These are phyloP conservation scores for Conomelus anceps DNA, from an alignment of 2,888 invertebrate genomes.

Conservation along the genomic window DNA sequence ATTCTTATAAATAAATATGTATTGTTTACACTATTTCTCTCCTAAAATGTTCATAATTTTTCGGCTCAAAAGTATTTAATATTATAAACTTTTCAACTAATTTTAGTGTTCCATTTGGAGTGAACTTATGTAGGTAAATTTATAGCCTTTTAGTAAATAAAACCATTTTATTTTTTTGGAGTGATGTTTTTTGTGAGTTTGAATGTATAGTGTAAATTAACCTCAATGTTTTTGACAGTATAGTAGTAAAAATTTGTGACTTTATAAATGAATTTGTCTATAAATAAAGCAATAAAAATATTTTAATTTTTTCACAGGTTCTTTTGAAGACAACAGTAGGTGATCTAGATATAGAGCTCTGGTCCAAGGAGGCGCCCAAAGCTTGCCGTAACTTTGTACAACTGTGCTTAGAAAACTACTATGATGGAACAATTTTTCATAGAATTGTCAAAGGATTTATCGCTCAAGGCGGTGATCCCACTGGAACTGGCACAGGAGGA, in stretches of 20 bases:
- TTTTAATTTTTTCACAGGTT: conserved; percentile 55
- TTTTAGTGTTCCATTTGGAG: background rate
- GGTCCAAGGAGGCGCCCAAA: conserved; percentile 94
- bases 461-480: conserved; percentile 94
- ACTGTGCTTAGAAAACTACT: conserved; percentile 92
- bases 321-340: conserved; percentile 86
- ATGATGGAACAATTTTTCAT: conserved; percentile 87
- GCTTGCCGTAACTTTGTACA: conserved; percentile 93
- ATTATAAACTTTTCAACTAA: no score
- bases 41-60: no score
- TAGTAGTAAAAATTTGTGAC: background rate
- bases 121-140: background rate
- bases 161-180: no score
- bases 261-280: background rate
- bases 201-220: no score
- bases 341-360: conserved; percentile 95
- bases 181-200: no score
- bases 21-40: no score
- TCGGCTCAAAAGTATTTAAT: background rate
- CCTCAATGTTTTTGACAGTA: no score
- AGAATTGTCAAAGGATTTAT: conserved; percentile 91
- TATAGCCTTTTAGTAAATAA: no score
- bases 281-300: background rate
- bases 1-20: no score
- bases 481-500: conserved; percentile 91